Evolutionary conservation across 2,113 vertebrate species (phyloP), one percentile per base, ranked within the genome.

Genomic region (Panurus biarmicus): DNA sequence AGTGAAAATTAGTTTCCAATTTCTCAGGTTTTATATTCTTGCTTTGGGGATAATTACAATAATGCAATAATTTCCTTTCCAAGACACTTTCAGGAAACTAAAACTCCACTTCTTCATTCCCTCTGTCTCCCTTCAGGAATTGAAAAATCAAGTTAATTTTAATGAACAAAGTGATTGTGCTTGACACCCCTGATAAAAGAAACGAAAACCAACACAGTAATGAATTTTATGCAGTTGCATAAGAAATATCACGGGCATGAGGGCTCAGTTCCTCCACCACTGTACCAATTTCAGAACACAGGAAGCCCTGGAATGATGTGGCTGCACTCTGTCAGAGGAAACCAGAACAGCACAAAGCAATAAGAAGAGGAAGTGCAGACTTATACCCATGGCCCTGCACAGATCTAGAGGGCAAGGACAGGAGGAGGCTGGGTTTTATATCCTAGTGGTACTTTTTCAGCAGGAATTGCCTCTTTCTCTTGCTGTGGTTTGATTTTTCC

Each of bases 11-110:
- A 45, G 70, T 57, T 90, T 85, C 74, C 42, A 48, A 2, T 78
- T 90, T 71, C 50, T 74, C 4, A 12, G 47, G 74, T 35, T 93
- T 87, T 50, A 42, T 40, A 78, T 53, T 45, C 58, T 72, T 83
- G 66, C 58, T 90, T 75, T 79, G 87, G 79, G 87, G 84, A 79
- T 83, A 90, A 92, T 90, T 25, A 69, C 21, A 47, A 48, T 26
- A 79, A 75, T 56, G 38, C 53, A 44, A 25, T 72, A 6, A 85
- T 88, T 92, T 82, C 56, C 53, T 83, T 79, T 83, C 53, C 40
- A 50, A 75, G 89, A 56, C 40, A 47, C 31, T 86, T 76, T 33
- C 12, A 83, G 67, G 72, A 85, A 90, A 67, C 40, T 25, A 8
- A 60, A 72, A 48, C 36, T 76, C 31, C 31, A 26, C 66, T 61